Conservation (phyloP, 2,797 vertebrate genomes). For the Brachyrhaphis roseni region DNA sequence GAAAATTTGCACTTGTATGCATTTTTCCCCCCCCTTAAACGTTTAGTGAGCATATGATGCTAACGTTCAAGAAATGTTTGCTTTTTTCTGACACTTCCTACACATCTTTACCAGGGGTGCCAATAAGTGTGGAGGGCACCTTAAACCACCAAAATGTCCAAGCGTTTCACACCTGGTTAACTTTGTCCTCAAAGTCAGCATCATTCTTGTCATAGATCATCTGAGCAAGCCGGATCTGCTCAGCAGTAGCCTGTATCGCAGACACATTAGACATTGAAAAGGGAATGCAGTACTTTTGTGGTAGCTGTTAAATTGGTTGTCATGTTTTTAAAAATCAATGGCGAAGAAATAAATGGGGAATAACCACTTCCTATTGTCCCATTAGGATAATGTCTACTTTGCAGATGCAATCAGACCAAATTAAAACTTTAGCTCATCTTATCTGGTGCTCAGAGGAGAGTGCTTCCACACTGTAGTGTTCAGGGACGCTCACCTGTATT, state of each 20-base stretch:
- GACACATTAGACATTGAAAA: slow-evolving; percentile 10
- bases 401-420: slow-evolving; percentile 11
- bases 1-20: not conserved
- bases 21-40: not conserved
- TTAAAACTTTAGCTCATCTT: not conserved
- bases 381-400: not conserved
- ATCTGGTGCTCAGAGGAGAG: not conserved
- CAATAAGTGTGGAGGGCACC: not conserved
- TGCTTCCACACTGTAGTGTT: not conserved
- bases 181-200: slow-evolving; percentile 95
- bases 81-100: not conserved
- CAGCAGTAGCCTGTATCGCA: slow-evolving; percentile 89
- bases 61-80: not conserved
- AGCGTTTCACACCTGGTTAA: slow-evolving; percentile 88
- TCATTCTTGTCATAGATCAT: slow-evolving; percentile 98
- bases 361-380: not conserved
- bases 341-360: not conserved
- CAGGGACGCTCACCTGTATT: slow-evolving; percentile 88
- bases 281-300: not conserved
- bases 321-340: not conserved
- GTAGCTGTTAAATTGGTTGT: not conserved
- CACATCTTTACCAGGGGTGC: not conserved
- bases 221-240: slow-evolving; percentile 97
- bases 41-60: not conserved
- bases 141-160: not conserved